Base-by-base conservation (phyloP, 1,140 invertebrate species). In the Magallana ariakensis region DNA sequence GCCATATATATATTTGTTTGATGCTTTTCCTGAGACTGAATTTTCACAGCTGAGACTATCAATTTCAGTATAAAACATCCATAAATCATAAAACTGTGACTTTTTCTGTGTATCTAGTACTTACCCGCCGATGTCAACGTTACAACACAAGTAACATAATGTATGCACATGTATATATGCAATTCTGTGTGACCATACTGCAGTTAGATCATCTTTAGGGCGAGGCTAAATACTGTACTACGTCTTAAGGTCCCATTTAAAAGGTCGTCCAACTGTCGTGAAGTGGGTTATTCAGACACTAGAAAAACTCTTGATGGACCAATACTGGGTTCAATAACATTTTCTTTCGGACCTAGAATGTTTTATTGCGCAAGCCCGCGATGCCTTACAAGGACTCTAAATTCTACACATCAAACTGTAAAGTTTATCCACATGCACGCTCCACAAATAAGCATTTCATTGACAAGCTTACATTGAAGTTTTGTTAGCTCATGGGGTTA, bases 301-400 rank as follows among this genome's bases (percentile, higher is more conserved):
- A 11, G 33, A 75, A 26, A 26, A 19, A 22, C 22, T 75, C 9
- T 75, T 26, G 66, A 75, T 75, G 66, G 66, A 11, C 66, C 66
- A 75, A 75, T 75, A 75, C 66, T 75, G 8, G 22, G 22, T 75
- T 75, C 19, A 26, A 75, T 75, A 33, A 75, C 19, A 22, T 46
- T 75, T n/a, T 75, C 13, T 6, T 13, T 75, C 66, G 19, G 66
- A 75, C 66, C 66, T 9, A 33, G 66, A 8, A 22, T 13, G 9
- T 75, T 22, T 75, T 8, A 75, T 13, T 75, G 66, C 66, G 7
- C 66, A 75, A 3, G 10, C 22, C 15, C 1, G 15, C 5, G 58
- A 60, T 6, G 58, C n/a, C 58, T n/a, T 33, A 46, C 0, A 46
- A 46, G 33, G 33, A 75, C 66, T 75, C 9, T 33, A 26, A 75